A percentile compares a stretch with the other conserved stretches of the same genome.
Evolutionary conservation across 2,888 invertebrate genomes (phyloP).

Genomic region (Chalcosyrphus nemorum): DNA sequence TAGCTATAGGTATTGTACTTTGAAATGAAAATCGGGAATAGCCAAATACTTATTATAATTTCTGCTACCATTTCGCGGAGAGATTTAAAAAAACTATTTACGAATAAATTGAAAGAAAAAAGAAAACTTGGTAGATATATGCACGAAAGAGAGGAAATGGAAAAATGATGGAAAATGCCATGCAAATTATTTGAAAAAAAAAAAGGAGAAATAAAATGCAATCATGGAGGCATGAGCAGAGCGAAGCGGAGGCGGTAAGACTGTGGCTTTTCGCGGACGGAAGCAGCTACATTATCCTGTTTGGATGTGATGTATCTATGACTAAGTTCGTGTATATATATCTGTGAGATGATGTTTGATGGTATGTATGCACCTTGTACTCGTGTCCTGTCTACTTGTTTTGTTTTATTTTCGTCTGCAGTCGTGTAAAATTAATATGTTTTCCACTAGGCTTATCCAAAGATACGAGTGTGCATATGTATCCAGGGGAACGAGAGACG

Average conservation of each 20-base stretch:
- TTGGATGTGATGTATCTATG: constrained; percentile 51
- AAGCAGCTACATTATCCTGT: constrained; percentile 60
- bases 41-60: constrained; percentile 62
- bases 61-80: constrained; percentile 41
- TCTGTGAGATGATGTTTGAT: constrained; percentile 33
- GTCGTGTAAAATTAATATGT: constrained; percentile 57
- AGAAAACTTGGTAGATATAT: background rate
- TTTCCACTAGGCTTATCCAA: constrained; percentile 7
- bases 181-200: constrained; percentile 70
- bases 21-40: constrained; percentile 39
- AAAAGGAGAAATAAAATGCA: constrained; percentile 61
- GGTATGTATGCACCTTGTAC: constrained; percentile 38
- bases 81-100: constrained; percentile 43
- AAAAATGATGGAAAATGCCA: constrained; percentile 60
- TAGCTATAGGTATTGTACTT: background rate
- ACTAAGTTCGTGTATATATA: constrained; percentile 25
- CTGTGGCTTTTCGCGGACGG: constrained; percentile 38
- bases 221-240: constrained; percentile 31
- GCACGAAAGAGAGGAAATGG: constrained; percentile 46
- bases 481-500: constrained; percentile 2
- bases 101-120: constrained; percentile 37
- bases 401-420: constrained; percentile 33
- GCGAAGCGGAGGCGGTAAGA: constrained; percentile 35
- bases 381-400: background rate
- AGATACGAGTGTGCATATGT: too few relatives aligned